Base-by-base conservation (phyloP, 2,113 vertebrate species). In the Fregetta grallaria region DNA sequence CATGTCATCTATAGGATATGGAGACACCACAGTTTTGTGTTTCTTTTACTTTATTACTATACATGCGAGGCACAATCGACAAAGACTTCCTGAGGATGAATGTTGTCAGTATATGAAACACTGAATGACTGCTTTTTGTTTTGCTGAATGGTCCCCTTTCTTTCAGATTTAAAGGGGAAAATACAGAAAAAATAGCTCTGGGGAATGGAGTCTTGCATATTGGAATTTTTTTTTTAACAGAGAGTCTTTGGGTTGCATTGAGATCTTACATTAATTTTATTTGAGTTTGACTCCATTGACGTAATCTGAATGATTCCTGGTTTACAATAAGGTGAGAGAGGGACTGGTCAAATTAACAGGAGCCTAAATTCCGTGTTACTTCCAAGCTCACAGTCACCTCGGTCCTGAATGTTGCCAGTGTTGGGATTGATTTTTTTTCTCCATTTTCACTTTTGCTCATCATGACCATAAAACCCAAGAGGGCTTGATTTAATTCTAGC, bases 11-110 rank as follows among this genome's bases (percentile, higher is more conserved):
- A 91, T 96, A 92, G 91, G 83, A 93, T 94, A 90, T 91, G 83
- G 88, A 87, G 86, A 94, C 94, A 96, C 85, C 68, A 79, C 77
- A 76, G 92, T 96, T 98, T 88, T 96, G n/a, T 93, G 88, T 93
- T 96, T 92, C 94, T 98, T 98, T 97, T 98, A 96, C 97, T 98
- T 96, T 98, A 96, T 98, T 97, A 90, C 96, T 97, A 96, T 97
- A 98, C 97, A 98, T 97, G 86, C 4, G 9, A 95, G 80, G 66
- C 83, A 98, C 98, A 98, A 98, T 98, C 88, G 2, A 98, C 97
- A 98, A 98, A 98, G 98, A 92, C 97, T 97, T 98, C 93, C 96
- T 96, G 94, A 96, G 95, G 82, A 97, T 97, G 97, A 97, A 96
- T 97, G 96, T 96, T 97, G 94, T 97, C 96, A 98, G 96, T 94